Base-by-base conservation (phyloP, 2,888 invertebrate species). In the Falcaria lacertinaria region DNA sequence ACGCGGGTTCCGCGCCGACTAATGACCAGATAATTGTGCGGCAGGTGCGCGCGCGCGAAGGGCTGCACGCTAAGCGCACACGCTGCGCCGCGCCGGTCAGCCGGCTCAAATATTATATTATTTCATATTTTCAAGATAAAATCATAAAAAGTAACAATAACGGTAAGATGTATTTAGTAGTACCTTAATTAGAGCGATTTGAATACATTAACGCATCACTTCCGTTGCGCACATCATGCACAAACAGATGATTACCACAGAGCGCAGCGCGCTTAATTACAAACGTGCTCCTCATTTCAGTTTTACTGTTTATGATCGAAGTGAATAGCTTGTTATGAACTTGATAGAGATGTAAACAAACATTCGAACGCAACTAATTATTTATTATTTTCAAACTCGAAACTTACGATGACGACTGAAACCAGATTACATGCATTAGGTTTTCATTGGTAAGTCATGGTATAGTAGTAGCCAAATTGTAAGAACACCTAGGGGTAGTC, bases 1-100 rank as follows among this genome's bases (percentile, higher is more conserved):
- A 54, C 56, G 53, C 59, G 69, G 73, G 75, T 69, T 73, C 70
- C 66, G 72, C 66, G 75, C 67, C 64, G 65, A 58, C 73, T 80
- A 83, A 82, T 80, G 74, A 71, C 75, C 80, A 69, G 75, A 77
- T 85, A 80, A 86, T 86, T 78, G 78, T 54, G 60, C 58, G 64
- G 81, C 86, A 85, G 85, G 81, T 85, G 84, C 77, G 66, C 67
- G 52, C 51, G 61, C 63, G 58, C 61, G 44, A 69, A 60, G 57
- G 60, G 62, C 59, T 67, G 64, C 82, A 83, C 83, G 82, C 80
- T 67, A 78, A 56, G 65, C 74, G 84, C 83, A 78, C 84, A 84
- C 80, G 82, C 28, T 11, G 28, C 54, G 57, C 45, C 42, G 22
- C 16, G 34, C 37, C n/a, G 36, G n/a, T 37, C 37, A 50, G 16